Base-by-base conservation (phyloP, 2,113 vertebrate genomes). In the Perca flavescens region DNA sequence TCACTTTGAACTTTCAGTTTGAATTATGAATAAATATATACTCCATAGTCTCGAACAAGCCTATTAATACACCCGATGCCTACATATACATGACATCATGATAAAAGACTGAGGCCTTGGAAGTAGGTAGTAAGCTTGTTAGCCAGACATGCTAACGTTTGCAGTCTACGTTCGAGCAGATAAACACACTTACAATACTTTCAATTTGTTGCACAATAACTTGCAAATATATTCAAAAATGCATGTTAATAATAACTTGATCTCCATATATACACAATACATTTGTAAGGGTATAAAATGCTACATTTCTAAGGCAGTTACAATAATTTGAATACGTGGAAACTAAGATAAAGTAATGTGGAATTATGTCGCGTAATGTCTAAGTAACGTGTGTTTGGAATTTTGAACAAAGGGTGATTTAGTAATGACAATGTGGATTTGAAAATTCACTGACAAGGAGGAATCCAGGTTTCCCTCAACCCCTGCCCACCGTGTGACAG, bases 401-500 rank as follows among this genome's bases (percentile, higher is more conserved):
- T 25, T 56, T 77, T 54, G 4, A 61, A 11, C 15, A 62, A 11
- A 62, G 21, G 0, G 57, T 17, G 12, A 22, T 25, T 1, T 43
- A 2, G 8, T 56, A 50, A 77, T 75, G 47, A 70, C 43, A 63
- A 53, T 52, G 31, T 21, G 28, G n/a, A 53, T 54, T 31, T 34
- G 7, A 50, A 53, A 53, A 40, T 17, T 22, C 17, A 14, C 5
- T 50, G 63, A 61, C 49, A 52, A 54, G 47, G 57, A 40, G 61
- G 50, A 21, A 72, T 53, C 49, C 64, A 63, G 64, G 77, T 75
- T 86, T 87, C 72, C 80, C 84, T 60, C 56, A 28, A 54, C 83
- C 73, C 63, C 80, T 65, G 50, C 57, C 72, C 63, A 43, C 49
- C 63, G 79, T 58, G 84, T 79, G 72, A 67, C 76, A 65, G 79